A percentile compares a stretch with the other conserved stretches of the same genome.
Evolutionary conservation across 2,797 vertebrate genomes (phyloP).

Genomic region (Pipistrellus pygmaeus): DNA sequence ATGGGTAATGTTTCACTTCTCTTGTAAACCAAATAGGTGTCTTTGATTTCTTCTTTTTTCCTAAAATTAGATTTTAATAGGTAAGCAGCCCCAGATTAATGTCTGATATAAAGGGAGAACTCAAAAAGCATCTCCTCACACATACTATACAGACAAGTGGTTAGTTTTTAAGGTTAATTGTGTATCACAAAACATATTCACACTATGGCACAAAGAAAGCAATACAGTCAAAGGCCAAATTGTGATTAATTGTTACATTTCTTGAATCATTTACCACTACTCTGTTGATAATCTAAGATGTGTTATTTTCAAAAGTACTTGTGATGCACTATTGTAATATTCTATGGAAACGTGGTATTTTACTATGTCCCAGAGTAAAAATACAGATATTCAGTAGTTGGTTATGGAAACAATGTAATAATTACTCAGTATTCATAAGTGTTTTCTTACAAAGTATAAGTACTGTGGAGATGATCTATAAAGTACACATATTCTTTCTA

Average conservation of each 20-base stretch:
- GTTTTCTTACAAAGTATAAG: background rate
- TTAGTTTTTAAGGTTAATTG: background rate
- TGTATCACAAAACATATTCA: background rate
- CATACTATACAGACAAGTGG: background rate
- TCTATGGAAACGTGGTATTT: background rate
- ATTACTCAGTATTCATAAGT: background rate
- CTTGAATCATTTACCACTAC: background rate
- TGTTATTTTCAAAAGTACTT: background rate
- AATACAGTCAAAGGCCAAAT: background rate
- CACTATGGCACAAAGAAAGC: background rate
- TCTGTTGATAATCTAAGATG: background rate
- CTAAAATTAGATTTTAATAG: conserved; percentile 21
- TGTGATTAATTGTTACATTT: background rate
- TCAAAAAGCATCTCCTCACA: background rate
- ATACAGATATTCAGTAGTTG: background rate
- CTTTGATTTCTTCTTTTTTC: conserved; percentile 3
- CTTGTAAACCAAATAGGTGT: background rate
- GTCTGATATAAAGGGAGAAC: background rate
- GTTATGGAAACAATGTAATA: background rate
- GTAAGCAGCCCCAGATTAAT: background rate
- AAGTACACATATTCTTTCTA: background rate
- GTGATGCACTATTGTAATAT: background rate
- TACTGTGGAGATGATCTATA: background rate
- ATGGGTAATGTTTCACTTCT: background rate
- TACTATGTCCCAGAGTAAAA: background rate